Evolutionary conservation across 2,888 invertebrate species (phyloP), one percentile per base, ranked within the genome.

Genomic region (Aethes cnicana): DNA sequence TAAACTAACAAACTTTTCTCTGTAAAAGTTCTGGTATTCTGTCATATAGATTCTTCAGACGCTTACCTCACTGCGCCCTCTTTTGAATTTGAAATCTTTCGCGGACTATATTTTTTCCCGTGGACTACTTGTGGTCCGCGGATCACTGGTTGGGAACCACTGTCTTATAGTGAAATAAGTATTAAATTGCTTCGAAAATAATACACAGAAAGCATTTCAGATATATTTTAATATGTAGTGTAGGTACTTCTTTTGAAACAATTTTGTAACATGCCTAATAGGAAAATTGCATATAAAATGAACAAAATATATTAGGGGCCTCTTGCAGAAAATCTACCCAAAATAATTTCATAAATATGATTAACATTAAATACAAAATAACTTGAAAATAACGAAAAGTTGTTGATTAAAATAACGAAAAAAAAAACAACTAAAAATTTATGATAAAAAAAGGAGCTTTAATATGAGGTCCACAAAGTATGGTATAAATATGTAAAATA

Each of bases 201-300:
- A 50, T 43, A 33, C 35, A 16, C 17, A 35, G 9, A 11, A n/a
- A 23, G 28, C 12, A 35, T 23, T 43, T 50, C 17, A 12, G 30
- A 16, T 50, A 46, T 28, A 35, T 11, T 36, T 25, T 44, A 44
- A 39, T 52, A 46, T 46, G 44, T 20, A 52, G 21, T 30, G 36
- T n/a, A n/a, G n/a, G n/a, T 36, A 50, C 30, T 44, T 23, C 36
- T 9, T 43, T 30, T 23, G 18, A 36, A 43, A 42, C 41, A 50
- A 21, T 23, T 30, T 18, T 23, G 9, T 43, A 32, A 43, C 14
- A 8, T 18, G 32, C 20, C 2, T 18, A 28, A 7, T 12, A 23
- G 14, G 20, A 39, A 46, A 39, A 39, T 37, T 39, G n/a, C n/a
- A 46, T 12, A 46, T 46, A 44, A 41, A 41, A 14, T 14, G 20